Percentiles rank a stretch among this genome's conserved stretches.
phyloP scores from a whole-genome alignment of 2,113 vertebrate genomes.

The Pitta sordida region DNA sequence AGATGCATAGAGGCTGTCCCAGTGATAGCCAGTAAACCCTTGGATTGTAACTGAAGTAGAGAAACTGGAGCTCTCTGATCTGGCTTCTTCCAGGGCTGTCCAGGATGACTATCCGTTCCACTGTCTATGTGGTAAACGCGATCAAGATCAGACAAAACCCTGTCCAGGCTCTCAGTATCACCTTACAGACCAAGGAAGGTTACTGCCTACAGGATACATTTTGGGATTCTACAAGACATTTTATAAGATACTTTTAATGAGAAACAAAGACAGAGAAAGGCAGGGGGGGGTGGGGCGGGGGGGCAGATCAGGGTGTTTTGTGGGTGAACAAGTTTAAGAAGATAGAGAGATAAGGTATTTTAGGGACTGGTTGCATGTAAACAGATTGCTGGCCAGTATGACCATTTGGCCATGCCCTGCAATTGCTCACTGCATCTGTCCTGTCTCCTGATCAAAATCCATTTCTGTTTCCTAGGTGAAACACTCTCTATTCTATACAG shows the following conservation, averaged over 20 bases:
- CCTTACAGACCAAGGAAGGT: not conserved
- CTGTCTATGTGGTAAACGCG: not conserved
- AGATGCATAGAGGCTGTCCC: not conserved
- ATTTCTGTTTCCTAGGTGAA: not conserved
- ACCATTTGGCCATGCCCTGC: not conserved
- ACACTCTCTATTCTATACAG: not conserved
- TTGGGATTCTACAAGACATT: not conserved
- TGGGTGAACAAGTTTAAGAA: not conserved
- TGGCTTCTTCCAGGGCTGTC: not conserved
- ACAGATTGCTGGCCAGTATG: not conserved
- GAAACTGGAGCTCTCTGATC: not conserved
- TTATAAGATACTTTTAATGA: not conserved
- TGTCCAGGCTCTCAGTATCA: not conserved
- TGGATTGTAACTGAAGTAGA: not conserved
- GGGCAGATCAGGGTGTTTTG: not conserved
- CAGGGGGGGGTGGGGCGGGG: too few species aligned
- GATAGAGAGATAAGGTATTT: not conserved
- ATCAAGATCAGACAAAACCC: not conserved
- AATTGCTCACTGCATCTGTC: not conserved
- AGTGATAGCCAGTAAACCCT: not conserved
- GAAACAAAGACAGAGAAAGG: not conserved
- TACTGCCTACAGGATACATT: not conserved
- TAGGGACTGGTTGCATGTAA: not conserved
- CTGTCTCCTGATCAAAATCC: not conserved
- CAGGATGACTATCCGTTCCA: not conserved